These are phyloP conservation scores for Pangasianodon hypophthalmus DNA, from an alignment of 2,113 vertebrate species.

Conservation along the genomic window DNA sequence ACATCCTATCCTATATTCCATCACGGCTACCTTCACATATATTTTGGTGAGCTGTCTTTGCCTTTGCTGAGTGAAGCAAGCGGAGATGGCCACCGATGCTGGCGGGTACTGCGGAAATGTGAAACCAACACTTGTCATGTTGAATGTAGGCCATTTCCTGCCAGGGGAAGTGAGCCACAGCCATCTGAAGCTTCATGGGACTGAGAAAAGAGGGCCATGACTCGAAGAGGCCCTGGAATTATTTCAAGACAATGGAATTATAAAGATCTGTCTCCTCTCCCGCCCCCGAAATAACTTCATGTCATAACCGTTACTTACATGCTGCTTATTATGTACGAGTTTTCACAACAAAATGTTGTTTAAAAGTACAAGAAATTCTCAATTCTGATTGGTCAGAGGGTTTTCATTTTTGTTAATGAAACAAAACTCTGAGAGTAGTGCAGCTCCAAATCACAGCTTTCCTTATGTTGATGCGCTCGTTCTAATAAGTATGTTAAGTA, in stretches of 20 bases:
- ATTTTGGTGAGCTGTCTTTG: conserved; percentile 6
- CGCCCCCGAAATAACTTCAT: not conserved
- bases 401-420: not conserved
- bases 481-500: not conserved
- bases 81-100: conserved; percentile 39
- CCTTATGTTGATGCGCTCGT: not conserved
- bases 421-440: not conserved
- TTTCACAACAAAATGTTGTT: not conserved
- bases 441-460: not conserved
- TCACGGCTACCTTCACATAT: conserved; percentile 4
- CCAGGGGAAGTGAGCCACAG: conserved; percentile 46
- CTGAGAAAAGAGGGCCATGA: conserved; percentile 45
- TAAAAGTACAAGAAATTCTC: not conserved
- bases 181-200: conserved; percentile 45
- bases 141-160: conserved; percentile 58
- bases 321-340: not conserved
- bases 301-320: not conserved
- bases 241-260: not conserved
- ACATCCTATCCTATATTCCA: not conserved
- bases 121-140: conserved; percentile 57
- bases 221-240: conserved; percentile 1
- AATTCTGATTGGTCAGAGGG: not conserved
- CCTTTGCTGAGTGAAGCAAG: not conserved
- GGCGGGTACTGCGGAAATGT: conserved; percentile 52
- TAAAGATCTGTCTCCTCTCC: not conserved